These are phyloP conservation scores for Halichoerus grypus DNA, from an alignment of 2,113 vertebrate species.

Conservation along the genomic window DNA sequence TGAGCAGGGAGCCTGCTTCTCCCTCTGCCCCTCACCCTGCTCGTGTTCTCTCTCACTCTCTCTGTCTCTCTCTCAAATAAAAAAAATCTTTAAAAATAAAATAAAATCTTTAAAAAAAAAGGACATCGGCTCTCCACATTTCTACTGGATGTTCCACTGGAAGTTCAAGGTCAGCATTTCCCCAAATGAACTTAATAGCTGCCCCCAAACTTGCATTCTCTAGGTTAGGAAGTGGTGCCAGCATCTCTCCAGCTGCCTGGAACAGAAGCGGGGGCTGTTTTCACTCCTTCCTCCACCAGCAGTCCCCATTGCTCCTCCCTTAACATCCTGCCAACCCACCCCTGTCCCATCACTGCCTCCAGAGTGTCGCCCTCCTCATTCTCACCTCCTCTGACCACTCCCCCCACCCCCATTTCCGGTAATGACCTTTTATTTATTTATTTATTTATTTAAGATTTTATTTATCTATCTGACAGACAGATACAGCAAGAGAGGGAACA, in stretches of 20 bases:
- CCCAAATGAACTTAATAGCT: not conserved
- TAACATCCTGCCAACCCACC: not conserved
- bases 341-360: not conserved
- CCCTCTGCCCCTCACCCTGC: no score
- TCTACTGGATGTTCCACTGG: not conserved
- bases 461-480: not conserved
- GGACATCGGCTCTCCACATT: not conserved
- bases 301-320: not conserved
- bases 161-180: not conserved
- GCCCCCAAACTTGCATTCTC: not conserved
- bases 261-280: not conserved
- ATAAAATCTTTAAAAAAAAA: not conserved
- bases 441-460: not conserved
- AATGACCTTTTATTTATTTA: not conserved
- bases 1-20: no score
- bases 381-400: not conserved
- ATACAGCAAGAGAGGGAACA: not conserved
- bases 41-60: no score
- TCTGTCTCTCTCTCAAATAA: not conserved
- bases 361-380: not conserved
- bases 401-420: not conserved
- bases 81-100: not conserved
- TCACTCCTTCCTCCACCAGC: not conserved
- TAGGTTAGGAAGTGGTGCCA: not conserved
- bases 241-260: not conserved